phyloP scores from a whole-genome alignment of 2,797 vertebrate species.

The Ctenosaura bakeri region DNA sequence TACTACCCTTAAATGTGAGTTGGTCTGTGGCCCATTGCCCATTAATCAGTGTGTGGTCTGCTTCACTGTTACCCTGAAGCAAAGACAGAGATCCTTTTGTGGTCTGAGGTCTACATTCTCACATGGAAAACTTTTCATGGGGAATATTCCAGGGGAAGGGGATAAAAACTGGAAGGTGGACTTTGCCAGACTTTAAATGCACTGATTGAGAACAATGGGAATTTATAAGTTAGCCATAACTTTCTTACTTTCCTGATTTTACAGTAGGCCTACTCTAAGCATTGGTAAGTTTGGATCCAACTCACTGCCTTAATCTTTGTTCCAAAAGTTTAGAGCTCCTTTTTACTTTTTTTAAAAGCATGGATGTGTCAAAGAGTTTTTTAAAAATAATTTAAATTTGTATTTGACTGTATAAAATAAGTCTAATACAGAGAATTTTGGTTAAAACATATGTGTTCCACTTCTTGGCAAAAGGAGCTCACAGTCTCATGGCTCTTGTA shows the following conservation, averaged over 20 bases:
- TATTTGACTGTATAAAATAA: neutral
- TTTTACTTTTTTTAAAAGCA: too few relatives aligned
- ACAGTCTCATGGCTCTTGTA: neutral
- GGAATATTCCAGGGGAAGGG: too few relatives aligned
- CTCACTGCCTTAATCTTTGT: neutral
- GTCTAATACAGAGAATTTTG: neutral
- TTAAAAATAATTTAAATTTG: neutral
- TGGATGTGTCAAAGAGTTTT: neutral
- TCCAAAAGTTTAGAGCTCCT: neutral
- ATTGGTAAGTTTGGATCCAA: neutral
- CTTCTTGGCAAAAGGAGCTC: constrained; percentile 1
- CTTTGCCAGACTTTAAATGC: neutral
- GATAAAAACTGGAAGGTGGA: too few relatives aligned
- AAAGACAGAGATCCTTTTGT: too few relatives aligned
- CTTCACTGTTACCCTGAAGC: too few relatives aligned
- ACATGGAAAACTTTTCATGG: too few relatives aligned
- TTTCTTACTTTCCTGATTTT: neutral
- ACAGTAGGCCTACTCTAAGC: neutral
- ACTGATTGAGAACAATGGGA: neutral
- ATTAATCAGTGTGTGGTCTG: too few relatives aligned
- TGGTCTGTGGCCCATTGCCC: too few relatives aligned
- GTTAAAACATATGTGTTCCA: neutral
- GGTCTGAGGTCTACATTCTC: too few relatives aligned
- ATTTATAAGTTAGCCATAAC: neutral
- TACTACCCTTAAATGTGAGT: too few relatives aligned